phyloP scores from a whole-genome alignment of 2,797 vertebrate species.

The Pantherophis vulpinus region DNA sequence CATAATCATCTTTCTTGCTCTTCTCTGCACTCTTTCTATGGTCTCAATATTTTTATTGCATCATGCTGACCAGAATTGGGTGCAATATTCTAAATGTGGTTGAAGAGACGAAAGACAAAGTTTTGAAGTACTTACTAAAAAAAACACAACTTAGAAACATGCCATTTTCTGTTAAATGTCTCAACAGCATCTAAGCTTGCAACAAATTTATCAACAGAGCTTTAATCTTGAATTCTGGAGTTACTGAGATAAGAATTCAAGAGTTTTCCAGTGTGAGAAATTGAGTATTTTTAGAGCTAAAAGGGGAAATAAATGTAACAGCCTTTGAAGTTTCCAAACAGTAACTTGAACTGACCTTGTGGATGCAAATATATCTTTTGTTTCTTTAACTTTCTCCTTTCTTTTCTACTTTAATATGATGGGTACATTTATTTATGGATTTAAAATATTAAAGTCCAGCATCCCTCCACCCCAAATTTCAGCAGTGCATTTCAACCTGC shows the following conservation, averaged over 20 bases:
- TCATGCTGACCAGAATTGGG: not conserved
- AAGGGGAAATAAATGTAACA: not conserved
- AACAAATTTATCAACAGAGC: not conserved
- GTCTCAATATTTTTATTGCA: not conserved
- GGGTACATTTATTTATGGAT: not conserved
- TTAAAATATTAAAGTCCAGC: slow-evolving; percentile 10
- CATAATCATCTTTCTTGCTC: not conserved
- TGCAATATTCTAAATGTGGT: not conserved
- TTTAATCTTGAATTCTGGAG: not conserved
- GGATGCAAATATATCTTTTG: not conserved
- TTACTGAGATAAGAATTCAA: not conserved
- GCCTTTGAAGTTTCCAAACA: not conserved
- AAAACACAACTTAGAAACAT: slow-evolving; percentile 3
- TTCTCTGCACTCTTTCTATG: not conserved
- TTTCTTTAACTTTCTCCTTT: not conserved
- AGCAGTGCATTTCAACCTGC: not conserved
- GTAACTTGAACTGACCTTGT: not conserved
- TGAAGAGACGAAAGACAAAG: not conserved
- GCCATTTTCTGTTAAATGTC: not conserved
- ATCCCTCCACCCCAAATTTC: not conserved
- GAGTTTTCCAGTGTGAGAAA: not conserved
- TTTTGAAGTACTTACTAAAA: not conserved
- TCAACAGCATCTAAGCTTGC: not conserved
- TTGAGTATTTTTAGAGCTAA: not conserved
- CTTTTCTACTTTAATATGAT: not conserved